Percentiles rank a stretch among this genome's conserved stretches.
These are phyloP conservation scores for Acromyrmex heyeri DNA, from an alignment of 1,140 invertebrate genomes.

Conservation along the genomic window DNA sequence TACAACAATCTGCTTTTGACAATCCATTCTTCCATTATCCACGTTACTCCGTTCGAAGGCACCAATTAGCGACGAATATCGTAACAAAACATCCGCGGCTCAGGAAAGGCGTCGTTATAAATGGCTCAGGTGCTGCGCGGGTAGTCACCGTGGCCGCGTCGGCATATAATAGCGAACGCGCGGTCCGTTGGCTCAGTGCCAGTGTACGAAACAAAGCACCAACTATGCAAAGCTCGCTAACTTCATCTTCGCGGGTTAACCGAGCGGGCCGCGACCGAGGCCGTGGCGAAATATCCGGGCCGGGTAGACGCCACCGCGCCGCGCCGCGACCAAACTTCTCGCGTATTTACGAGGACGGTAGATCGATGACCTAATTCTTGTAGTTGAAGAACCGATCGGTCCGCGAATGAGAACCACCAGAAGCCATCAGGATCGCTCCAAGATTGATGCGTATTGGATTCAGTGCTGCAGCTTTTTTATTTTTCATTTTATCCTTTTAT, in stretches of 20 bases:
- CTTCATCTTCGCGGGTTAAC: conserved; percentile 82
- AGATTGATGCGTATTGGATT: conserved; percentile 7
- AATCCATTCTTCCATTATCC: conserved; percentile 1
- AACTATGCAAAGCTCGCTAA: conserved; percentile 83
- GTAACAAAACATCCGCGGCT: conserved; percentile 38
- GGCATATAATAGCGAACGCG: conserved; percentile 67
- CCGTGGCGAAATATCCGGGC: conserved; percentile 54
- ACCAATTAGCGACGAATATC: conserved; percentile 53
- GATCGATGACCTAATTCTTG: conserved; percentile 69
- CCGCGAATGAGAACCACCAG: not conserved
- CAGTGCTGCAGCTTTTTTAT: not conserved
- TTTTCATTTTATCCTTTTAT: not conserved
- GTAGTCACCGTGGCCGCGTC: conserved; percentile 41
- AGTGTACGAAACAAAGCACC: conserved; percentile 83
- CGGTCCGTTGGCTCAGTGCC: conserved; percentile 79
- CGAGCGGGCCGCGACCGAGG: conserved; percentile 71
- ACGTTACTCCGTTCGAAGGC: not conserved
- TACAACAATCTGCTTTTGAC: conserved; percentile 14
- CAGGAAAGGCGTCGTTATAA: conserved; percentile 46
- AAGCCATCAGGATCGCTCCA: not conserved
- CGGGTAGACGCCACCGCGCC: conserved; percentile 43
- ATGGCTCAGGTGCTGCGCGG: conserved; percentile 42
- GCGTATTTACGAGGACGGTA: conserved; percentile 63
- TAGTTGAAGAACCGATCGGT: conserved; percentile 37
- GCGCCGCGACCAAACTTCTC: conserved; percentile 57